Evolutionary conservation across 2,797 vertebrate genomes (phyloP).

Genomic region (Melanotaenia pygmaea): DNA sequence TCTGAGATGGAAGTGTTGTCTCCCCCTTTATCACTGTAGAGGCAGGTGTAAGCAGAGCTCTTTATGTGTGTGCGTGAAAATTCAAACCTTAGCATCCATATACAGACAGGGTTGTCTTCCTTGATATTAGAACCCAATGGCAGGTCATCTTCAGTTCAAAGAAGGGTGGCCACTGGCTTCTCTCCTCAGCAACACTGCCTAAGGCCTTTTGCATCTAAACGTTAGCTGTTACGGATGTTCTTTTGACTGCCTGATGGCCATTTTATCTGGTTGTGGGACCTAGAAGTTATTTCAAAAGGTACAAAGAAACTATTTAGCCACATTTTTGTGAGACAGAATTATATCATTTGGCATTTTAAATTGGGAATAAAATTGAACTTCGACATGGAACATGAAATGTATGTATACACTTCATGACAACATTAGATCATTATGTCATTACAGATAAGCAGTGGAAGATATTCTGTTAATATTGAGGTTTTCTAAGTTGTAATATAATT

Average conservation of each 20-base stretch:
- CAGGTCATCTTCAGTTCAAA: conserved; percentile 63
- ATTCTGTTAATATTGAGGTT: neutral
- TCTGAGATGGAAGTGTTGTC: conserved; percentile 10
- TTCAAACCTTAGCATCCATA: conserved; percentile 46
- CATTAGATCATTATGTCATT: conserved; percentile 18
- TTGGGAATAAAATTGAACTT: conserved; percentile 27
- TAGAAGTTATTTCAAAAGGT: neutral
- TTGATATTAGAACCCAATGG: conserved; percentile 43
- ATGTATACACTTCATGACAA: neutral
- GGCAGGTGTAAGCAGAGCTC: conserved; percentile 34
- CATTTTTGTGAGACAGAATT: conserved; percentile 8
- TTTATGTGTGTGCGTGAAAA: conserved; percentile 12
- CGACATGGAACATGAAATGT: conserved; percentile 9
- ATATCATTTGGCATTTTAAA: conserved; percentile 22
- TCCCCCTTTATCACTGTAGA: conserved; percentile 18
- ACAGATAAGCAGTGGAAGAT: conserved; percentile 15
- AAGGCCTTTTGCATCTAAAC: conserved; percentile 6
- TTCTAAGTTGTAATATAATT: neutral
- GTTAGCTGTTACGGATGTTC: conserved; percentile 17
- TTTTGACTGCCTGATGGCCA: conserved; percentile 26
- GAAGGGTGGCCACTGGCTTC: conserved; percentile 15
- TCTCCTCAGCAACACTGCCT: neutral
- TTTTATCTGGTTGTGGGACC: conserved; percentile 13
- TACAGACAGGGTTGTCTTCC: conserved; percentile 47
- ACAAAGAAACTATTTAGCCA: neutral